Conservation (phyloP, 2,888 invertebrate species). For the Nephrotoma flavescens region DNA sequence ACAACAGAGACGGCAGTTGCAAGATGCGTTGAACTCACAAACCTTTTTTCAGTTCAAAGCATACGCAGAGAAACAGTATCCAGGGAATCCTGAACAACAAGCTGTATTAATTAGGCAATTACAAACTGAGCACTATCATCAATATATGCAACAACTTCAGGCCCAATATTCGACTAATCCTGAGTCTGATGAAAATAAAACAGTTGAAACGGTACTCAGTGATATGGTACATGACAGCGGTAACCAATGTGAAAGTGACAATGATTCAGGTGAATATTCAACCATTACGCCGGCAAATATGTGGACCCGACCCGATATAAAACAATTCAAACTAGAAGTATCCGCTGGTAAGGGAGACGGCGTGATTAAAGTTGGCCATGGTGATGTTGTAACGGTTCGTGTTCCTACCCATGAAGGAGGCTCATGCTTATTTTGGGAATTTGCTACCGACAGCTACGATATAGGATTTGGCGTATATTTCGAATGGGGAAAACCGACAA, state of each 20-base stretch:
- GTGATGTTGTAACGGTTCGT: slow-evolving; percentile 87
- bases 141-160: slow-evolving; percentile 91
- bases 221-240: neutral
- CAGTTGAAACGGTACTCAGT: neutral
- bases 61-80: slow-evolving; percentile 89
- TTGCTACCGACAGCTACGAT: slow-evolving; percentile 96
- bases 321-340: slow-evolving; percentile 80
- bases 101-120: slow-evolving; percentile 83
- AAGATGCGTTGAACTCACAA: slow-evolving; percentile 92
- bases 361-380: slow-evolving; percentile 84
- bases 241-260: slow-evolving; percentile 17
- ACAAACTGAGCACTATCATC: slow-evolving; percentile 97
- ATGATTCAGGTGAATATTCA: slow-evolving; percentile 32
- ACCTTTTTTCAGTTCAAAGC: slow-evolving; percentile 79
- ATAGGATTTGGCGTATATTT: slow-evolving; percentile 97
- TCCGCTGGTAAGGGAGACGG: slow-evolving; percentile 69
- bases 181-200: slow-evolving; percentile 14
- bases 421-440: slow-evolving; percentile 94
- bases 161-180: slow-evolving; percentile 22
- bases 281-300: slow-evolving; percentile 67
- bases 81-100: slow-evolving; percentile 78
- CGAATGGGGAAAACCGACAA: slow-evolving; percentile 86
- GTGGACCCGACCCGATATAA: slow-evolving; percentile 87
- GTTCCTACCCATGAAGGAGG: slow-evolving; percentile 95
- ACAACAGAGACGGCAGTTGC: slow-evolving; percentile 53